Percentiles rank a stretch among this genome's conserved stretches.
Evolutionary conservation across 2,797 vertebrate species (phyloP).

Genomic region (Oreonectes daqikongensis): DNA sequence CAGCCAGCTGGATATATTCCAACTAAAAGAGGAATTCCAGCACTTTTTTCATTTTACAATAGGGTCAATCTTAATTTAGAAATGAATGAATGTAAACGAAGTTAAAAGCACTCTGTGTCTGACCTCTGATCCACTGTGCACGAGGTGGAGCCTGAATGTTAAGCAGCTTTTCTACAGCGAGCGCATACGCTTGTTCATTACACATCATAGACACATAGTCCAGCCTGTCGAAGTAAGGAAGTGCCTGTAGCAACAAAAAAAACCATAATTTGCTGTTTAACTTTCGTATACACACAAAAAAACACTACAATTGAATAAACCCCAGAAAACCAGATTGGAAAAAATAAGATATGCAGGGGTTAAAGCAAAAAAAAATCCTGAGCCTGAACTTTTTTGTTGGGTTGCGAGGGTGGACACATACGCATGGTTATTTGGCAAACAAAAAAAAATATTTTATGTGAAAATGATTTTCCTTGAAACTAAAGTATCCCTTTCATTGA

Average conservation of each 20-base stretch:
- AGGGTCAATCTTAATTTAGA: background rate
- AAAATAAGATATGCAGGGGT: no score
- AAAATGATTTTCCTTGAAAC: no score
- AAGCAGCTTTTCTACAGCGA: conserved; percentile 93
- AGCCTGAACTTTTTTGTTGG: no score
- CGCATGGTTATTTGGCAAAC: no score
- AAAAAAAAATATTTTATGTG: no score
- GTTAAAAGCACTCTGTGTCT: background rate
- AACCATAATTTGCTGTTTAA: conserved; percentile 18
- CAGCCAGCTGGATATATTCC: no score
- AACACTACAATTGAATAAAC: background rate
- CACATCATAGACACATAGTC: conserved; percentile 99
- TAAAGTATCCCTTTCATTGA: no score
- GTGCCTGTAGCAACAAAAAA: conserved; percentile 73
- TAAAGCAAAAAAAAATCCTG: no score
- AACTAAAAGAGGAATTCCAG: background rate
- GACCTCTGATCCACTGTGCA: conserved; percentile 96
- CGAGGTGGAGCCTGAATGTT: conserved; percentile 87
- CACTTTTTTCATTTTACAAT: no score
- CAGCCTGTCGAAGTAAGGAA: conserved; percentile 94
- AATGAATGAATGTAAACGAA: background rate
- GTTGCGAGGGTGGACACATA: no score
- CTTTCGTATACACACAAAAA: background rate
- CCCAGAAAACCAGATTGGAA: no score
- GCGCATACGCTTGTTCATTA: conserved; percentile 89